These are phyloP conservation scores for Xenopus tropicalis DNA, from an alignment of 2,113 vertebrate species.

Conservation along the genomic window UCB_Xtro_10.0 CM004443.2:152791001-152791500, in stretches of 20 bases:
- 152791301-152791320: slow-evolving; percentile 48
- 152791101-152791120: too few relatives aligned
- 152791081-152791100: too few relatives aligned
- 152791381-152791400: slow-evolving; percentile 56
- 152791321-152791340: slow-evolving; percentile 74
- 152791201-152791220: too few relatives aligned
- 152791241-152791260: slow-evolving; percentile 36
- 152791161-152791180: too few relatives aligned
- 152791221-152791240: too few relatives aligned
- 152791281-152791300: slow-evolving; percentile 51
- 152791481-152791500: slow-evolving; percentile 20
- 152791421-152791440: slow-evolving; percentile 57
- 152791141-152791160: too few relatives aligned
- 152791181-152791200: too few relatives aligned
- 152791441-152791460: slow-evolving; percentile 31
- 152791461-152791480: slow-evolving; percentile 34
- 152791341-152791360: slow-evolving; percentile 71
- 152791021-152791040: too few relatives aligned
- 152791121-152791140: too few relatives aligned
- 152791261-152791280: slow-evolving; percentile 9
- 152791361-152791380: slow-evolving; percentile 52
- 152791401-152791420: slow-evolving; percentile 53
- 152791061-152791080: too few relatives aligned
- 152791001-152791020: too few relatives aligned
- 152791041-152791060: too few relatives aligned